Base-by-base conservation (phyloP, 2,797 vertebrate genomes). In the Sibirionetta formosa region DNA sequence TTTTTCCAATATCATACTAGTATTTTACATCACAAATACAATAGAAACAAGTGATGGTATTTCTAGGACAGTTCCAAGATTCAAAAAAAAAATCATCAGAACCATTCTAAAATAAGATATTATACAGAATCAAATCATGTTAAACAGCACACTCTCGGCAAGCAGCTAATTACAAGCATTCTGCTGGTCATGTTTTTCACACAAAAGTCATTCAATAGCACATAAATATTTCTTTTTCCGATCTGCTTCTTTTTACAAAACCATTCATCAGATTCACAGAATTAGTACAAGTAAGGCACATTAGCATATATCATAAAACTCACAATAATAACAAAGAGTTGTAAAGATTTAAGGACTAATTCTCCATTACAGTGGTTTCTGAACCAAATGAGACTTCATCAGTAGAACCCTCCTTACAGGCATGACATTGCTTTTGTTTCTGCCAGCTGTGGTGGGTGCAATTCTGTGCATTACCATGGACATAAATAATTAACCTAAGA, bases 201-300 rank as follows among this genome's bases (percentile, higher is more conserved):
- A 97, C 95, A 97, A 82, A 97, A 97, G 88, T 98, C 96, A 97
- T 97, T 97, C 96, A 97, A 97, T 91, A 96, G 94, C 97, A 97
- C 97, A 98, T 98, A 98, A 98, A 98, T 98, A 98, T 96, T 96
- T 96, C 93, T 93, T 96, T 92, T 96, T 97, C 93, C 82, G 93
- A 93, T 96, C 83, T 90, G 96, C 88, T 97, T 95, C 97, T 97
- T 96, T 98, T 98, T 98, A 98, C 97, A 98, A 98, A 98, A 97
- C 95, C 96, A 94, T 97, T 97, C 97, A 97, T 97, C 95, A 96
- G 97, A 97, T 96, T 94, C 96, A 97, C 96, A 97, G 95, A 98
- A 98, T 97, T 97, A 97, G 96, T 97, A 98, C 97, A 97, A 97
- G 96, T 98, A 98, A 98, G 98, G 98, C 98, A 98, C 98, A 97